Base-by-base conservation (phyloP, 2,888 invertebrate genomes). In the Odiellus spinosus region DNA sequence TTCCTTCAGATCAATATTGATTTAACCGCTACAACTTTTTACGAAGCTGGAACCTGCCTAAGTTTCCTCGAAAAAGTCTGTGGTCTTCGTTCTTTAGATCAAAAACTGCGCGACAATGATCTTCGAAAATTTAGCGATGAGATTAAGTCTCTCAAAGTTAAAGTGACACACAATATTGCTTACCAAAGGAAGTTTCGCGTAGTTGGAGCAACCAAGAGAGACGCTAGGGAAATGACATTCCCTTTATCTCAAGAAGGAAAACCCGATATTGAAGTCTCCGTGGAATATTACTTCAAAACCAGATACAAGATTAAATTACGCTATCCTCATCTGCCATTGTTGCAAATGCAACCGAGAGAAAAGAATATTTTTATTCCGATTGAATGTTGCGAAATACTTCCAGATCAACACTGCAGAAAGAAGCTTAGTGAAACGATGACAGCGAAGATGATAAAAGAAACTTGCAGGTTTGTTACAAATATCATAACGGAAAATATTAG, bases 1-100 rank as follows among this genome's bases (percentile, higher is more conserved):
- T 8, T 26, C 5, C 8, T 26, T 6, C 26, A 26, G 26, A 26
- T 50, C 18, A 46, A 49, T 3, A 20, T 52, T 3, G 48, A 52
- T 42, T 14, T 46, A 14, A 15, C 52, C 2, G 48, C 50, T 26
- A 50, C 47, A 35, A 46, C 44, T 1, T 52, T 52, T 42, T 48
- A 52, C 17, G 46, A 42, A 40, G 21, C 42, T 15, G 48, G 49
- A 1, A 42, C 47, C 17, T 43, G 46, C 5, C 36, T 52, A 19
- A 44, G 44, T 4, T 46, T 45, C 38, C n/a, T 32, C 2, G 35
- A 35, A 3, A 46, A 50, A 10, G 38, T 52, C n/a, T 17, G 48
- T 10, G 40, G 26, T 6, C n/a, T 40, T n/a, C 21, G 11, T 4
- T 21, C 15, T 6, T 12, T 17, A 35, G 15, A 20, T 5, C 18